These are phyloP conservation scores for Cisticola juncidis DNA, from an alignment of 2,113 vertebrate species.

Conservation along the genomic window DNA sequence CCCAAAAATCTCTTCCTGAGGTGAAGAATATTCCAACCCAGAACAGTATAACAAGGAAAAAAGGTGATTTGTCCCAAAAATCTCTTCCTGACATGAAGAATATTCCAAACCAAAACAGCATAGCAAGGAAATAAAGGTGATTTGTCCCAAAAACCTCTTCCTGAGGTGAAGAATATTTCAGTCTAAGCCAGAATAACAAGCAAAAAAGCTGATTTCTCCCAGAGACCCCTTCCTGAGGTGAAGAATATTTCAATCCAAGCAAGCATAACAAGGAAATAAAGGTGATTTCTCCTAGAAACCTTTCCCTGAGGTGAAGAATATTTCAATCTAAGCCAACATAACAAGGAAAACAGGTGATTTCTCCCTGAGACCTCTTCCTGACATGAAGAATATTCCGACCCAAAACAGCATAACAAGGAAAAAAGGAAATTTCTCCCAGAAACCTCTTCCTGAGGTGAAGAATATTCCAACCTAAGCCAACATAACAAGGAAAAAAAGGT, in stretches of 20 bases:
- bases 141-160: neutral
- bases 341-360: neutral
- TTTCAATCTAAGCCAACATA: no score
- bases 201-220: neutral
- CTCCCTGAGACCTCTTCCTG: no score
- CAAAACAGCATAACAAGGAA: no score
- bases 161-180: neutral
- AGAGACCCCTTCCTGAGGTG: neutral
- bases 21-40: neutral
- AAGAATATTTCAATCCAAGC: no score
- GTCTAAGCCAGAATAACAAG: neutral
- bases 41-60: neutral
- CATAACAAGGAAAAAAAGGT: neutral
- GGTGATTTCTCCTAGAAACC: no score
- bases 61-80: neutral
- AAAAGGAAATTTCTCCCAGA: no score
- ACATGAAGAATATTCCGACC: neutral
- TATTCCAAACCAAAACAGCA: neutral
- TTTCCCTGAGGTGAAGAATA: no score
- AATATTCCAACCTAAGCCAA: neutral
- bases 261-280: no score
- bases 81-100: neutral
- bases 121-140: neutral
- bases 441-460: no score
- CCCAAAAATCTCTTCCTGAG: no score